Evolutionary conservation across 2,888 invertebrate genomes (phyloP).

Genomic region (Caenorhabditis sp.): DNA sequence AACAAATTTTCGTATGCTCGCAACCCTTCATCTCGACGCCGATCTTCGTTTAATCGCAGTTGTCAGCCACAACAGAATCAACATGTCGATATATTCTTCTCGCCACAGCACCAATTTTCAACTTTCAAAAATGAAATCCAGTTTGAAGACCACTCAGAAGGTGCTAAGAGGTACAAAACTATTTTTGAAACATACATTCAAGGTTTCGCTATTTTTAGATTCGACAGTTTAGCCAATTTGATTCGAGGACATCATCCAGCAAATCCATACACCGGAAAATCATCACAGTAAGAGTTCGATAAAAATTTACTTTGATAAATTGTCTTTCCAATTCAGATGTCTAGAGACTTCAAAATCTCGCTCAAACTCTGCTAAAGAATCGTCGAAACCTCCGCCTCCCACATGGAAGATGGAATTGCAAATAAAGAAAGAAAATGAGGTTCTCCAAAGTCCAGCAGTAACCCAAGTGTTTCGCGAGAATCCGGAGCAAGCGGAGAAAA

Average conservation of each 20-base stretch:
- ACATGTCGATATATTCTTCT: neutral
- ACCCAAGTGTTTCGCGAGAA: constrained; percentile 19
- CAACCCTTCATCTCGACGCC: constrained; percentile 12
- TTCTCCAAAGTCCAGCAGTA: neutral
- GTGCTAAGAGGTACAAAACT: constrained; percentile 17
- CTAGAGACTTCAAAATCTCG: constrained; percentile 4
- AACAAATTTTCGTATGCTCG: constrained; percentile 4
- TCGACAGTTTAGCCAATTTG: constrained; percentile 31
- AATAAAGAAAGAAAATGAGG: constrained; percentile 10
- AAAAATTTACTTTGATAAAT: too few species aligned
- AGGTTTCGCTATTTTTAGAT: constrained; percentile 11
- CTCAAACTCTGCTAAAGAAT: constrained; percentile 12
- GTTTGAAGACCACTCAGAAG: constrained; percentile 31
- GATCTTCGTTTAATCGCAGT: neutral
- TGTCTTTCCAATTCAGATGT: neutral
- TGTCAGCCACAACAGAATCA: neutral
- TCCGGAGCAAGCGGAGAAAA: constrained; percentile 6
- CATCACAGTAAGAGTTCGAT: neutral
- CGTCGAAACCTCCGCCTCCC: constrained; percentile 17
- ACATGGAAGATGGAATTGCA: constrained; percentile 43
- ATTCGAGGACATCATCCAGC: constrained; percentile 22
- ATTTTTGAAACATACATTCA: too few species aligned
- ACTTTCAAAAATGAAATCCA: constrained; percentile 8
- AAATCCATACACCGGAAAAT: constrained; percentile 7
- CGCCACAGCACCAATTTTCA: neutral